Base-by-base conservation (phyloP, 1,140 invertebrate genomes). In the Spodoptera litura region DNA sequence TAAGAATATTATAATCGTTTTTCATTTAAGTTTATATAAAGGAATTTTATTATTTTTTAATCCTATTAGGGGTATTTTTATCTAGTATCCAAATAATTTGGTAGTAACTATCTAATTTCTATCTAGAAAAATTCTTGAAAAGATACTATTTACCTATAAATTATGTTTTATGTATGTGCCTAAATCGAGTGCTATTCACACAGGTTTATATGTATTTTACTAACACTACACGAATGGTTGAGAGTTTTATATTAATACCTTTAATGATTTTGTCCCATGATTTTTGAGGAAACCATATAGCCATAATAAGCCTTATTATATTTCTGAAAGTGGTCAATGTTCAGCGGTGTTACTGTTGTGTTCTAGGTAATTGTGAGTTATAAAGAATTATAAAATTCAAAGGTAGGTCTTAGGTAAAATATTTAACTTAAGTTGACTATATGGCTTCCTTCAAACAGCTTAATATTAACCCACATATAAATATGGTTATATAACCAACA, bases 401-500 rank as follows among this genome's bases (percentile, higher is more conserved):
- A 44, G 6, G 38, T 4, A 44, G 38, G 38, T 44, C 6, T 44
- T 44, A 9, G 38, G 38, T 6, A 6, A 9, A 1, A 6, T 44
- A 0, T 44, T 9, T 44, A 9, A 44, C 27, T 31, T 49, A 20
- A 20, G 31, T 27, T 58, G 27, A 20, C 35, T 35, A 1, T 58
- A 68, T 51, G 44, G 53, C 35, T 58, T 68, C 52, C 62, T 3
- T 11, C 15, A 77, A 52, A 77, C 64, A 78, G 68, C 55, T 56
- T 70, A 38, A 52, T 64, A 44, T 13, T 64, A 75, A 78, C 61
- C 70, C 78, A 74, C 49, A 58, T 77, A 81, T 83, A 83, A 75
- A 81, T 78, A 83, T 68, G 76, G 70, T 74, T 64, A 80, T 82
- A 85, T 86, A 83, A 85, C 82, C 88, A 87, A 87, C 82, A 89